Conservation (phyloP, 2,797 vertebrate genomes). For the Xenentodon cancila region DNA sequence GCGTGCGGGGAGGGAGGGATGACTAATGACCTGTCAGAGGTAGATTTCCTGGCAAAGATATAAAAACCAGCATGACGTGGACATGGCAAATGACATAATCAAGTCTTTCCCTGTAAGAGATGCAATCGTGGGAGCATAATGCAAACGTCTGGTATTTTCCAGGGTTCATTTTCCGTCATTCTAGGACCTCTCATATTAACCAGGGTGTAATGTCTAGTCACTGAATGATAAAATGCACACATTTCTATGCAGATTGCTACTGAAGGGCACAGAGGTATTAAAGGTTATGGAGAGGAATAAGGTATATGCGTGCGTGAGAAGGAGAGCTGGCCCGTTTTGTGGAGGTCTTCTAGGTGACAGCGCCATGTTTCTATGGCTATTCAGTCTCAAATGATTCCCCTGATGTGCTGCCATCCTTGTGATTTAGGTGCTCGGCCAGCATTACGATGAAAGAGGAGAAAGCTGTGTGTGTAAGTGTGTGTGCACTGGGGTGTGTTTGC, state of each 20-base stretch:
- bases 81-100: slow-evolving; percentile 83
- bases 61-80: slow-evolving; percentile 83
- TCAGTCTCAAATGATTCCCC: slow-evolving; percentile 81
- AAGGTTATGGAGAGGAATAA: slow-evolving; percentile 72
- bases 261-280: slow-evolving; percentile 81
- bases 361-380: slow-evolving; percentile 79
- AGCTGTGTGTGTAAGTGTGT: slow-evolving; percentile 41
- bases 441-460: slow-evolving; percentile 71
- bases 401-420: slow-evolving; percentile 83
- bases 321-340: slow-evolving; percentile 61
- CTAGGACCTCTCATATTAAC: slow-evolving; percentile 74
- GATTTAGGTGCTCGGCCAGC: slow-evolving; percentile 78
- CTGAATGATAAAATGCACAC: slow-evolving; percentile 77
- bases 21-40: slow-evolving; percentile 82
- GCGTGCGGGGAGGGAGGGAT: slow-evolving; percentile 72
- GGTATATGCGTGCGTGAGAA: slow-evolving; percentile 45
- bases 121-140: slow-evolving; percentile 74
- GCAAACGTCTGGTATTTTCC: slow-evolving; percentile 77
- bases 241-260: slow-evolving; percentile 81
- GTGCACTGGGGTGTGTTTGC: slow-evolving; percentile 25
- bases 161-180: slow-evolving; percentile 75
- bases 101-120: slow-evolving; percentile 76
- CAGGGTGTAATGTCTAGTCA: slow-evolving; percentile 77
- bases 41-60: slow-evolving; percentile 83
- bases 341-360: slow-evolving; percentile 77